Conservation (phyloP, 92 coral and sea anemone genomes). For the Actinostola sp. region DNA sequence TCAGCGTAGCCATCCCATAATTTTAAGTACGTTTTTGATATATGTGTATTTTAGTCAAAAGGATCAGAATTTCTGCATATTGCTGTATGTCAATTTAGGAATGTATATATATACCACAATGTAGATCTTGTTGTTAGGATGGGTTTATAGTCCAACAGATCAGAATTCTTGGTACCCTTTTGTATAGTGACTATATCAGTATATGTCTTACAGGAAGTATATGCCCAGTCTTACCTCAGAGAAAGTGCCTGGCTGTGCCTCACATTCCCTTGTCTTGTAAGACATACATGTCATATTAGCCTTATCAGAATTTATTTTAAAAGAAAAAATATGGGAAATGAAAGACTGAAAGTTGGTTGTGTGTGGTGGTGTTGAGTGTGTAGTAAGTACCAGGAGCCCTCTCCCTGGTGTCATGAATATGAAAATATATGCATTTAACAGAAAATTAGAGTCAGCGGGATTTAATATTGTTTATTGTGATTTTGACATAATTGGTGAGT, state of each 20-base stretch:
- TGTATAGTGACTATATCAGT: neutral
- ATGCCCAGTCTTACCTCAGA: conserved; percentile 1
- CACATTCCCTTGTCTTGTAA: neutral
- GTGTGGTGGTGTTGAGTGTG: neutral
- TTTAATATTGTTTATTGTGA: conserved; percentile 1
- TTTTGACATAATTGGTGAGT: conserved; percentile 8
- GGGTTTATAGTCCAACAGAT: neutral
- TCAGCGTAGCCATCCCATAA: no score
- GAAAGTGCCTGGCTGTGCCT: conserved; percentile 33
- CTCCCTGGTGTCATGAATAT: conserved; percentile 5
- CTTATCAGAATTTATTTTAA: conserved; percentile 16
- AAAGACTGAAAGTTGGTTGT: neutral
- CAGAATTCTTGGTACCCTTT: neutral
- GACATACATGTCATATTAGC: neutral
- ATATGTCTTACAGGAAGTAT: neutral
- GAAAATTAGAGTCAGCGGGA: conserved; percentile 6
- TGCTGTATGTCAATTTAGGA: no score
- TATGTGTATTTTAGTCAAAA: no score
- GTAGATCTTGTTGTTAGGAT: neutral
- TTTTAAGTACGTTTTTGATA: no score
- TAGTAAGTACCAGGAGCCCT: no score
- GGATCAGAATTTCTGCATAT: no score
- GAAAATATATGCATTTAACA: conserved; percentile 16
- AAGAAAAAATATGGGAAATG: conserved; percentile 18
- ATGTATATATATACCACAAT: no score